Base-by-base conservation (phyloP, 2,113 vertebrate species). In the Pygoscelis antarcticus region DNA sequence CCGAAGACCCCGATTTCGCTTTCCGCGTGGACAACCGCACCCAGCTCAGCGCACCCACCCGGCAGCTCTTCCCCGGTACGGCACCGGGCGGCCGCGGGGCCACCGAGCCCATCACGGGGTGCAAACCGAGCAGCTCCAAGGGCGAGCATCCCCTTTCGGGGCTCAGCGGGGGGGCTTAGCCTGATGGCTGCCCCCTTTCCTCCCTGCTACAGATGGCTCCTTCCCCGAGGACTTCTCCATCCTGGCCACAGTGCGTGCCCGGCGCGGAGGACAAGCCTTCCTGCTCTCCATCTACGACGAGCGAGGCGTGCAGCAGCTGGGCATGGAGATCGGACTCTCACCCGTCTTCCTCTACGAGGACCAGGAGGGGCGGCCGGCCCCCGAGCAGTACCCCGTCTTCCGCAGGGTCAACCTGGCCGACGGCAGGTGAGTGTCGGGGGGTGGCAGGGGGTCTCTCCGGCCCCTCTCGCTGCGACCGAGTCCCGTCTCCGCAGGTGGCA, bases 181-280 rank as follows among this genome's bases (percentile, higher is more conserved):
- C 1, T 85, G 69, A 22, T 32, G 83, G 40, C 9, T 38, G 13
- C 60, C 55, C 19, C n/a, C 27, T 30, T 92, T 46, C 17, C 19
- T 13, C 38, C 75, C 21, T 18, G 5, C 23, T 16, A 20, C 96
- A 99, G 99, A 98, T 40, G 98, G 98, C 4, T 83, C 42, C 27
- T 99, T 99, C 92, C 99, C 99, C 1, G 96, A 97, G 92, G 97
- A 99, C 85, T 99, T 99, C 97, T 99, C 99, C 6, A 57, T 99
- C 92, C 97, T 99, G 98, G 60, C 98, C 32, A 99, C 99, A 2
- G 58, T 99, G 36, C 97, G 98, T 66, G 98, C 98, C 30, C 98
- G 96, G 83, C 98, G 98, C 40, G 98, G 98, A n/a, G 94, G 95
- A 10, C 98, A 97, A 87, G 98, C 98, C 78, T 99, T 99, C 91